Conservation (phyloP, 2,888 invertebrate genomes). For the Dendrolimus pini region DNA sequence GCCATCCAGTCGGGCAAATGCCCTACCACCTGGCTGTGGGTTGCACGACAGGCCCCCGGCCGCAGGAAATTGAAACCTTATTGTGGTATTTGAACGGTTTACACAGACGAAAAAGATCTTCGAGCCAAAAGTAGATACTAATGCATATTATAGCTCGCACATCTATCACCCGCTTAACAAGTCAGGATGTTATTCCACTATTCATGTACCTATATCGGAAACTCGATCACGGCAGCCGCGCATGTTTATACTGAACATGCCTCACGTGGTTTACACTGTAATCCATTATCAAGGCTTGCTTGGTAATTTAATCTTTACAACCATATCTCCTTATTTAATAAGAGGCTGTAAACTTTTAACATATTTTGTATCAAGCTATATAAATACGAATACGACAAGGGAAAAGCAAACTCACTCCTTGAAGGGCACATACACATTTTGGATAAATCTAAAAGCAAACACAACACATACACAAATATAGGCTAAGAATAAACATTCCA, state of each 20-base stretch:
- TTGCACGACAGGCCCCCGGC: no score
- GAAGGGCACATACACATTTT: background rate
- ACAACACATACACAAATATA: no score
- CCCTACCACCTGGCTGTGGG: no score
- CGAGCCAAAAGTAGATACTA: no score
- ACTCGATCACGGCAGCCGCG: background rate
- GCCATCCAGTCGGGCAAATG: no score
- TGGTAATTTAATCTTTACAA: constrained; percentile 26
- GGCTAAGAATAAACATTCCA: no score
- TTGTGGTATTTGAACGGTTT: no score
- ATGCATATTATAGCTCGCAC: no score
- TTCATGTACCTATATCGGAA: background rate
- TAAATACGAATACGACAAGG: background rate
- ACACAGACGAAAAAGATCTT: no score
- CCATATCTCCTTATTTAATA: constrained; percentile 11
- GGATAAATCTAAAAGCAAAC: background rate
- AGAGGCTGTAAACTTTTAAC: constrained; percentile 11
- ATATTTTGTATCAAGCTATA: background rate
- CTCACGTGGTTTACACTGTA: constrained; percentile 6
- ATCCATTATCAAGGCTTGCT: constrained; percentile 28
- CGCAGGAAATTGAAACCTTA: no score
- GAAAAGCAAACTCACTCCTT: background rate
- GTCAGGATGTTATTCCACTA: background rate
- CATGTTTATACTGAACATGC: background rate
- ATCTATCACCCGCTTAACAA: no score